A percentile compares a stretch with the other conserved stretches of the same genome.
These are phyloP conservation scores for Meteorus sp. DNA, from an alignment of 1,140 invertebrate species.

Conservation along the genomic window DNA sequence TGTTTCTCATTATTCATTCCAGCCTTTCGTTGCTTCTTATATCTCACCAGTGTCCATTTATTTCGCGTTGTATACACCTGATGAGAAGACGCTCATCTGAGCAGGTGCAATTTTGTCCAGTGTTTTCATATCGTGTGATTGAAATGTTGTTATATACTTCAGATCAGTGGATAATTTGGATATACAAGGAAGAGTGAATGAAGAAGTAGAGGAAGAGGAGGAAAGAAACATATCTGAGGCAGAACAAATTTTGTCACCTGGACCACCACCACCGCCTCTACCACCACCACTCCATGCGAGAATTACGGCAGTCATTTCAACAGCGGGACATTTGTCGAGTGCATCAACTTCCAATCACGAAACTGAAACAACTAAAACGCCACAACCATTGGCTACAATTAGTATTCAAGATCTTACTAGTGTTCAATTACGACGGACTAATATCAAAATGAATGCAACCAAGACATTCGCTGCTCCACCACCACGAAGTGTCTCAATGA, in stretches of 20 bases:
- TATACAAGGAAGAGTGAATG: slow-evolving; percentile 41
- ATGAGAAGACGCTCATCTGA: not conserved
- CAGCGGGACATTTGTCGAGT: not conserved
- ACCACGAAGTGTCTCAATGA: slow-evolving; percentile 70
- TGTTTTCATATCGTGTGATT: too few species aligned
- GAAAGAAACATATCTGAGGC: too few species aligned
- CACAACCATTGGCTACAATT: slow-evolving; percentile 78
- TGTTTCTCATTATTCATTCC: not conserved
- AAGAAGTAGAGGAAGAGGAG: slow-evolving; percentile 28
- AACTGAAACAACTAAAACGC: slow-evolving; percentile 55
- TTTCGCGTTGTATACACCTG: too few species aligned
- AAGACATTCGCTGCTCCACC: slow-evolving; percentile 78
- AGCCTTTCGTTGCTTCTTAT: too few species aligned
- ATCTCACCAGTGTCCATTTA: too few species aligned
- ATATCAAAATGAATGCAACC: slow-evolving; percentile 69
- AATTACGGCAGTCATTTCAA: slow-evolving; percentile 11
- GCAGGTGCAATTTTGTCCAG: not conserved
- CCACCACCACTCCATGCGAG: slow-evolving; percentile 44
- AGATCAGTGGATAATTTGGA: slow-evolving; percentile 58
- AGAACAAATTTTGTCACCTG: slow-evolving; percentile 32
- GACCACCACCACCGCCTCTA: slow-evolving; percentile 64
- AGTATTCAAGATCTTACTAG: slow-evolving; percentile 84
- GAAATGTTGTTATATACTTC: not conserved
- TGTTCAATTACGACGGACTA: slow-evolving; percentile 75
- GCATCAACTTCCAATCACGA: slow-evolving; percentile 24